Base-by-base conservation (phyloP, 1,140 invertebrate genomes). In the Megathymus violae region DNA sequence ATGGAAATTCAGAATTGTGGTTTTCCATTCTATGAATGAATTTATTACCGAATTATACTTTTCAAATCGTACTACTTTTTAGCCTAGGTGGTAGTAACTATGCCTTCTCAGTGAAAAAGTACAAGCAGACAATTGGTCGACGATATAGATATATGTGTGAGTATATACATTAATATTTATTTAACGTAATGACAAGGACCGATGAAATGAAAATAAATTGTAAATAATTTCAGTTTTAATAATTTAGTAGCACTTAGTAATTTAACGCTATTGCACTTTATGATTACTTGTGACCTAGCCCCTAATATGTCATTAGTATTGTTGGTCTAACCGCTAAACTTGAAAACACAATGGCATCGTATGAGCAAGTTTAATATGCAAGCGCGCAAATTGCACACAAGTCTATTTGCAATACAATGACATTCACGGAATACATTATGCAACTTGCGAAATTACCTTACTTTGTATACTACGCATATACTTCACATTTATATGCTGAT, bases 391-490 rank as follows among this genome's bases (percentile, higher is more conserved):
- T 59, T 59, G 46, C 54, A 59, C 54, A 27, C 54, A 59, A 59
- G 54, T 59, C 54, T 43, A 59, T 59, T 59, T 58, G 40, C 52
- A 58, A 44, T 58, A 58, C 52, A 58, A 58, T 58, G 52, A 58
- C 52, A 58, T 58, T 58, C 52, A 44, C 52, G 14, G 52, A 58
- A 58, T 58, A 58, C 41, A 58, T 58, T 58, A 58, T 46, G 52
- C 41, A 46, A 58, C 40, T 58, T 14, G 38, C 13, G 41, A 34
- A 58, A 58, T 58, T 58, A 46, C 52, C 40, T 58, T 44, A 22
- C 17, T 46, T 46, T 46, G 43, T 46, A 46, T 46, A 46, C 15
- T 19, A 46, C 43, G 17, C 17, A 11, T 43, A 15, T 43, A 43
- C 15, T 43, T 13, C 14, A 22, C 11, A 3, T 1, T 6, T 17